A percentile compares a stretch with the other conserved stretches of the same genome.
phyloP scores from a whole-genome alignment of 1,140 invertebrate species.

The Andrena cerasifolii region DNA sequence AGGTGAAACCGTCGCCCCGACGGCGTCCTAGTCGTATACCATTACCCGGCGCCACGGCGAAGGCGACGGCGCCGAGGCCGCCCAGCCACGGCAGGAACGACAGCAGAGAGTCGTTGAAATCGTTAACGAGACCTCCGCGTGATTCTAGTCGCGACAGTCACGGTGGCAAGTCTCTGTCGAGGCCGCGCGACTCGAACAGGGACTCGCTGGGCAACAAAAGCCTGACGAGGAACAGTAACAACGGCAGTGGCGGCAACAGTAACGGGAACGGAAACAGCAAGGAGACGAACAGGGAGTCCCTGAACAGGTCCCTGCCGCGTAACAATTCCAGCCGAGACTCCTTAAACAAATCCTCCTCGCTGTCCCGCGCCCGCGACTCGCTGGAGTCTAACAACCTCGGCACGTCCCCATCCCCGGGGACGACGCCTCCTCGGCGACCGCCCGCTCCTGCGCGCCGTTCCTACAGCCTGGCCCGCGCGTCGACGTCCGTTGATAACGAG shows the following conservation, averaged over 20 bases:
- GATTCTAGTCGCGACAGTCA: conserved; percentile 74
- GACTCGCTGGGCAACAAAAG: conserved; percentile 84
- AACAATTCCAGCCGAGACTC: conserved; percentile 76
- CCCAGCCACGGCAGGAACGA: conserved; percentile 81
- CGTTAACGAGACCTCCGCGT: conserved; percentile 71
- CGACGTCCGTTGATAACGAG: conserved; percentile 74
- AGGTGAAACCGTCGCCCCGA: conserved; percentile 81
- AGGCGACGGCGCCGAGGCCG: conserved; percentile 78
- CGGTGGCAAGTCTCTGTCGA: conserved; percentile 63
- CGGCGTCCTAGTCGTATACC: conserved; percentile 88
- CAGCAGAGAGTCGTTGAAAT: conserved; percentile 84
- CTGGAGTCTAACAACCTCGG: conserved; percentile 71
- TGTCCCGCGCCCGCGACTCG: conserved; percentile 76
- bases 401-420: conserved; percentile 63
- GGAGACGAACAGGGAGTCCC: conserved; percentile 69
- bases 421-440: conserved; percentile 73
- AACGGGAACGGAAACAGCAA: conserved; percentile 67
- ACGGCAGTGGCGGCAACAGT: conserved; percentile 66
- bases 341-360: conserved; percentile 74
- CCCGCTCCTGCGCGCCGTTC: conserved; percentile 78
- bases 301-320: conserved; percentile 76
- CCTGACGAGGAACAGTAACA: conserved; percentile 82
- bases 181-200: conserved; percentile 79
- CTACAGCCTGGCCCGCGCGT: conserved; percentile 73
- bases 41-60: conserved; percentile 81